Conservation (phyloP, 2,113 vertebrate species). For the Romanogobio albipinnatus region DNA sequence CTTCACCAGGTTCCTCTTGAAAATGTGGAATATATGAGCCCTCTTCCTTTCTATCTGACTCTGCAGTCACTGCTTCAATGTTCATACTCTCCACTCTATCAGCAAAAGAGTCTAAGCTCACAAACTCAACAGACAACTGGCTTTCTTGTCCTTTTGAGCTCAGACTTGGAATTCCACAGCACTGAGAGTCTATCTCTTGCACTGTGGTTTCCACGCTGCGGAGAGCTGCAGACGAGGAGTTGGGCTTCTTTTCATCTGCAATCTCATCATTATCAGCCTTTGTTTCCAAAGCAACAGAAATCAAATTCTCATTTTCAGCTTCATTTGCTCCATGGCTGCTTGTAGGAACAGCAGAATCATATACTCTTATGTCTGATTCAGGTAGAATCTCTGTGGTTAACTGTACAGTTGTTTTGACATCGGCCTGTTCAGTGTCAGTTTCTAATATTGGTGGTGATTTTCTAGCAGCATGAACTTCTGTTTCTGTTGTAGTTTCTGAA, state of each 20-base stretch:
- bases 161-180: not conserved
- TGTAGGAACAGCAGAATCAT: not conserved
- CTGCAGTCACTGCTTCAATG: not conserved
- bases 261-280: conserved; percentile 12
- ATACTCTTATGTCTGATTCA: conserved; percentile 2
- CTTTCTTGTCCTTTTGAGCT: not conserved
- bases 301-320: not conserved
- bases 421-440: not conserved
- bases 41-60: not conserved
- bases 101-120: not conserved
- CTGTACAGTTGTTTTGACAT: not conserved
- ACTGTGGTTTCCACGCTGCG: not conserved
- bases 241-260: conserved; percentile 10
- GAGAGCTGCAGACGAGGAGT: not conserved
- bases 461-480: not conserved
- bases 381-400: not conserved
- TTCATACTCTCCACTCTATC: not conserved
- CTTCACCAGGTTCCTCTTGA: not conserved
- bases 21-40: not conserved
- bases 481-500: not conserved
- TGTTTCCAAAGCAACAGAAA: conserved; percentile 16
- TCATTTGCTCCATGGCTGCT: not conserved
- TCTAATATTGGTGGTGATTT: not conserved
- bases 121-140: not conserved
- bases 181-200: not conserved